phyloP scores from a whole-genome alignment of 2,113 vertebrate species.

The Orcinus orca region DNA sequence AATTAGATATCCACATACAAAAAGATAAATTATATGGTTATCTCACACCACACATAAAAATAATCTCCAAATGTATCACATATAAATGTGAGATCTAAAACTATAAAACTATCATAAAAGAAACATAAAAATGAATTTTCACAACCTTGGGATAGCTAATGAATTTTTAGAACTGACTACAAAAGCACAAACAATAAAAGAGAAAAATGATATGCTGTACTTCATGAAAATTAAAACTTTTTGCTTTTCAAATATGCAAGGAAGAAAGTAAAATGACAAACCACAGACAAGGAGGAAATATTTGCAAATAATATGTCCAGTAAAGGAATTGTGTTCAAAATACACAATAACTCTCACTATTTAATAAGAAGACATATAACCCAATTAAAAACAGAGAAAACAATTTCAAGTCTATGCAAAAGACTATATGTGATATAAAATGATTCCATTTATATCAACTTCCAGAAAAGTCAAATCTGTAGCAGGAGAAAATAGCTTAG shows the following conservation, averaged over 20 bases:
- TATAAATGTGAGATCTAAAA: background rate
- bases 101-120: background rate
- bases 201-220: background rate
- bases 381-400: background rate
- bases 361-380: background rate
- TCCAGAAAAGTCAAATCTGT: background rate
- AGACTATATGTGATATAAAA: background rate
- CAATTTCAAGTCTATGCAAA: background rate
- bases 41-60: background rate
- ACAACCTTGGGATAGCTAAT: background rate
- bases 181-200: background rate
- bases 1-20: background rate
- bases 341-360: background rate
- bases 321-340: background rate
- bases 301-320: background rate
- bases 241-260: background rate
- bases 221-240: background rate
- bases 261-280: background rate
- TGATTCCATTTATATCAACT: background rate
- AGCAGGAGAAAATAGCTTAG: background rate
- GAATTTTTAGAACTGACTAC: background rate
- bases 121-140: background rate
- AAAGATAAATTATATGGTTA: background rate
- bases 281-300: background rate
- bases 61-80: background rate